Percentiles rank a stretch among this genome's conserved stretches.
These are phyloP conservation scores for Blastobasis adustella DNA, from an alignment of 2,888 invertebrate species.

Conservation along the genomic window DNA sequence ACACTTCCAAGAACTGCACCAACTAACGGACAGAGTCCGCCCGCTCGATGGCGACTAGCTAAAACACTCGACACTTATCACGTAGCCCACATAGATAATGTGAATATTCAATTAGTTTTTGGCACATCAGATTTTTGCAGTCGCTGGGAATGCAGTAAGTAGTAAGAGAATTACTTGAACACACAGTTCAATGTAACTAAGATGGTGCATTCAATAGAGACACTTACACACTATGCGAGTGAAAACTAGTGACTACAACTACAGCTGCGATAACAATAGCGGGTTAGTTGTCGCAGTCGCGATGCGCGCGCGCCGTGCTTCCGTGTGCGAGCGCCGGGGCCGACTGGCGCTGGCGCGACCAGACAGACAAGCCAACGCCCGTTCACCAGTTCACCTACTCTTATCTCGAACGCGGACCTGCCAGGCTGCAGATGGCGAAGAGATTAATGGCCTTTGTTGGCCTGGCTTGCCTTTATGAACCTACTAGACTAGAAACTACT, in stretches of 20 bases:
- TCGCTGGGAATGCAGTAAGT: constrained; percentile 17
- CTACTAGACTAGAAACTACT: too few relatives aligned
- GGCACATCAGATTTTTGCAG: constrained; percentile 40
- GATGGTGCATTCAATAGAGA: constrained; percentile 37
- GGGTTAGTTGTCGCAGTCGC: constrained; percentile 30
- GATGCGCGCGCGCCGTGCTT: constrained; percentile 57
- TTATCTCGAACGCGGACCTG: constrained; percentile 36
- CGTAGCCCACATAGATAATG: constrained; percentile 61
- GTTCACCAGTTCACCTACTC: constrained; percentile 66
- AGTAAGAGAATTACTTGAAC: constrained; percentile 5
- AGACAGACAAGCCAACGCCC: constrained; percentile 59
- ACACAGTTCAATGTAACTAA: constrained; percentile 33
- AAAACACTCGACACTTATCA: constrained; percentile 58
- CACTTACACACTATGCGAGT: constrained; percentile 26
- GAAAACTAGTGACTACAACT: too few relatives aligned
- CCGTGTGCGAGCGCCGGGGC: constrained; percentile 51
- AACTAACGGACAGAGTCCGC: constrained; percentile 29
- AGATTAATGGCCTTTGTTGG: too few relatives aligned
- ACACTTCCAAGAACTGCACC: constrained; percentile 46
- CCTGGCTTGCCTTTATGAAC: too few relatives aligned
- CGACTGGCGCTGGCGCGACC: constrained; percentile 39
- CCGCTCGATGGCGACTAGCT: constrained; percentile 34
- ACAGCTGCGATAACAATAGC: constrained; percentile 29
- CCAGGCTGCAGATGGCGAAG: too few relatives aligned
- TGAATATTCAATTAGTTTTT: constrained; percentile 34